phyloP scores from a whole-genome alignment of 2,888 invertebrate species.

The Trachelus stipa region DNA sequence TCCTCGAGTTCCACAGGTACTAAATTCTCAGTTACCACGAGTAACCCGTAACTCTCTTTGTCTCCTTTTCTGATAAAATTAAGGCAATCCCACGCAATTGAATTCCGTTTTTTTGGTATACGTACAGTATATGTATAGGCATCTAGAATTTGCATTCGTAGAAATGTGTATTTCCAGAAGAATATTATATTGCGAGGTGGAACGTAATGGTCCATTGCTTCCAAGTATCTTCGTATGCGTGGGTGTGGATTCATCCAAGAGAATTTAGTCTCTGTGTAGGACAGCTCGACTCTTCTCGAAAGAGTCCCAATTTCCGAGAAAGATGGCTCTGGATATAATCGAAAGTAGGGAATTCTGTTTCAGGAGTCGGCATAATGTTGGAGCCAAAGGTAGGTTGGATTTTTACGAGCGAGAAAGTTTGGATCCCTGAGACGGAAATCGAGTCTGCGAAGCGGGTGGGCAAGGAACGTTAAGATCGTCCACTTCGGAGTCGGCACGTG shows the following conservation, averaged over 20 bases:
- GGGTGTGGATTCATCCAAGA: background rate
- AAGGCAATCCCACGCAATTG: background rate
- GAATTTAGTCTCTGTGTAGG: background rate
- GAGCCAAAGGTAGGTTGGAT: background rate
- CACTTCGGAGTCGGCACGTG: conserved; percentile 15
- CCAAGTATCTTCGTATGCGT: background rate
- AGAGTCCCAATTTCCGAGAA: background rate
- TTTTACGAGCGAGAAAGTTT: background rate
- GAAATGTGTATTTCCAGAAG: no score
- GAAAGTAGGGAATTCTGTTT: background rate
- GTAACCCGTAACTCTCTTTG: background rate
- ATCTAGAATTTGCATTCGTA: background rate
- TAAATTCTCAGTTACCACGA: background rate
- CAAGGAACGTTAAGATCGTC: background rate
- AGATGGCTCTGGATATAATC: background rate
- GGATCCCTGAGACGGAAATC: background rate
- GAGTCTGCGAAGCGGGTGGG: background rate
- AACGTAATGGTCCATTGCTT: no score
- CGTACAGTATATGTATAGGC: background rate
- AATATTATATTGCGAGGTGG: no score
- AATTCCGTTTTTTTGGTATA: background rate
- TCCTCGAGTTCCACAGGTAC: background rate
- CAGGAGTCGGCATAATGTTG: background rate
- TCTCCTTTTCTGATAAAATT: background rate
- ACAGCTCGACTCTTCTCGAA: background rate